These are phyloP conservation scores for Gortyna flavago DNA, from an alignment of 2,888 invertebrate genomes.

Conservation along the genomic window DNA sequence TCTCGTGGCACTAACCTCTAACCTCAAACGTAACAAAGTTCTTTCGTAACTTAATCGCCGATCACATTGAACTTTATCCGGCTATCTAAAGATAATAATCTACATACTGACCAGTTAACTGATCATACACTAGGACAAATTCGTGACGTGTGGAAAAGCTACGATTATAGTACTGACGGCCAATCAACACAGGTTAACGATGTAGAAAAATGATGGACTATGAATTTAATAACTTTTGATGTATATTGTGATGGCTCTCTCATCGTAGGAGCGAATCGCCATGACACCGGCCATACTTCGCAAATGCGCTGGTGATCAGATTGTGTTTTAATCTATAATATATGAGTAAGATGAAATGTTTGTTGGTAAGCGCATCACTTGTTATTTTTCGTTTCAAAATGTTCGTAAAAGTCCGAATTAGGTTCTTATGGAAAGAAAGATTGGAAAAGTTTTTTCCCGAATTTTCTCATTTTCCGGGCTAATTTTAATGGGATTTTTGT, in stretches of 20 bases:
- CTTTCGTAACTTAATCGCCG: slow-evolving; percentile 36
- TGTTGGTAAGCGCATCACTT: not conserved
- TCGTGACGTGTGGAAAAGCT: slow-evolving; percentile 57
- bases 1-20: slow-evolving; percentile 39
- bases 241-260: not conserved
- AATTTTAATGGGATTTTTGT: not conserved
- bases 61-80: slow-evolving; percentile 52
- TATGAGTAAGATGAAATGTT: not conserved
- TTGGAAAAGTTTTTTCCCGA: not conserved
- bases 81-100: slow-evolving; percentile 56
- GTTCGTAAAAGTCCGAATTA: not conserved
- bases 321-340: not conserved
- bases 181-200: slow-evolving; percentile 34
- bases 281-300: too few relatives aligned
- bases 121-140: slow-evolving; percentile 44
- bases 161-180: slow-evolving; percentile 44
- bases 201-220: slow-evolving; percentile 24
- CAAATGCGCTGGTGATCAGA: not conserved
- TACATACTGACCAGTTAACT: slow-evolving; percentile 49
- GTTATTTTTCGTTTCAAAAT: not conserved
- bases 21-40: slow-evolving; percentile 20
- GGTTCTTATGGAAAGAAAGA: not conserved
- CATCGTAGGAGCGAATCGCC: not conserved
- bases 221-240: slow-evolving; percentile 6
- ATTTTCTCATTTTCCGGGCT: too few relatives aligned